Percentiles rank a stretch among this genome's conserved stretches.
phyloP scores from a whole-genome alignment of 2,113 vertebrate species.

The Nanorana parkeri region DNA sequence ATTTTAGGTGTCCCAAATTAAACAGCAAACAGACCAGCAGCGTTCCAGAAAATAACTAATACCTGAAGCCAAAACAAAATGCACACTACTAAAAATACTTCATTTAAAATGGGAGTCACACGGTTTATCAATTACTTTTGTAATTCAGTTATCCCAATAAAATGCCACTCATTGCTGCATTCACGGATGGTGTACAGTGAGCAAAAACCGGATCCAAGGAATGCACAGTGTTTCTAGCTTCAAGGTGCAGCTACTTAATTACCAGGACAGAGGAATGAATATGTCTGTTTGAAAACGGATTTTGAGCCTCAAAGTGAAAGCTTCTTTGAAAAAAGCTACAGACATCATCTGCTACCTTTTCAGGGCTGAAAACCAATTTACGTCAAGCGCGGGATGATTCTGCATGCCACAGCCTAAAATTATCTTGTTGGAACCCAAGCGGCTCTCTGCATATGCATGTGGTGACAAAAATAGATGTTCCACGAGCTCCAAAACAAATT shows the following conservation, averaged over 20 bases:
- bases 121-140: too few species aligned
- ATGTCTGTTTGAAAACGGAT: slow-evolving; percentile 42
- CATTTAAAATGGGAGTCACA: too few species aligned
- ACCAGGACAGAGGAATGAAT: slow-evolving; percentile 34
- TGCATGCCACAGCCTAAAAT: slow-evolving; percentile 53
- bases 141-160: too few species aligned
- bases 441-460: slow-evolving; percentile 54
- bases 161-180: too few species aligned
- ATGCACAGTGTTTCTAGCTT: slow-evolving; percentile 7
- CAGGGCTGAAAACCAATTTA: slow-evolving; percentile 53
- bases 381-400: slow-evolving; percentile 55
- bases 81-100: too few species aligned
- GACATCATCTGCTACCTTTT: slow-evolving; percentile 55
- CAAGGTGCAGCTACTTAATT: slow-evolving; percentile 50
- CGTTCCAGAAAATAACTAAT: too few species aligned
- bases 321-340: slow-evolving; percentile 39
- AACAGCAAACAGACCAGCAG: too few species aligned
- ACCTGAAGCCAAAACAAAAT: too few species aligned
- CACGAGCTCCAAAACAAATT: slow-evolving; percentile 52
- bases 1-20: too few species aligned
- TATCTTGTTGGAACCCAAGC: slow-evolving; percentile 57
- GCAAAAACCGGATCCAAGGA: neutral
- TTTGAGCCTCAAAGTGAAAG: slow-evolving; percentile 47
- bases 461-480: slow-evolving; percentile 53
- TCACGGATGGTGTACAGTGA: neutral